A percentile compares a stretch with the other conserved stretches of the same genome.
Conservation (phyloP, 2,888 invertebrate species). For the Cancer borealis region DNA sequence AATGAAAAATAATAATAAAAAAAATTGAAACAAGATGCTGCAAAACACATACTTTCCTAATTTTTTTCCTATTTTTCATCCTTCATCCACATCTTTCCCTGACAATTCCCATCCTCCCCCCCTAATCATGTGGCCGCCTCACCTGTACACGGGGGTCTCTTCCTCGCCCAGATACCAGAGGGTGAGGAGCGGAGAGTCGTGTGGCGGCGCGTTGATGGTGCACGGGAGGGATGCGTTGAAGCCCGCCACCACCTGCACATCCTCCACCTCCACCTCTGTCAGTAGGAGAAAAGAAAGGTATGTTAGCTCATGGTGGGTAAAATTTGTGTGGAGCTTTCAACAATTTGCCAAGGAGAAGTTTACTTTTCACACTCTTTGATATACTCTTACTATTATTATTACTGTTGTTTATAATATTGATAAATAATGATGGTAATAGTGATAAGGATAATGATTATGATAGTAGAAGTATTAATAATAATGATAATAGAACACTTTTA, state of each 20-base stretch:
- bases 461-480: background rate
- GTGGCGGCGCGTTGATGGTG: conserved; percentile 71
- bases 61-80: background rate
- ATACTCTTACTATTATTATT: background rate
- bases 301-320: background rate
- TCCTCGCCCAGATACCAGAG: conserved; percentile 75
- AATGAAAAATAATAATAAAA: background rate
- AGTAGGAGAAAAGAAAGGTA: background rate
- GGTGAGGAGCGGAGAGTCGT: conserved; percentile 74
- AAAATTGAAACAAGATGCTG: background rate
- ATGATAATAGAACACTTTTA: background rate
- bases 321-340: conserved; percentile 13
- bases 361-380: background rate
- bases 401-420: background rate
- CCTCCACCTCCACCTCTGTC: conserved; percentile 61
- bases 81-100: background rate
- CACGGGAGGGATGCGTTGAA: conserved; percentile 75
- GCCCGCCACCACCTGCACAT: conserved; percentile 73
- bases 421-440: background rate
- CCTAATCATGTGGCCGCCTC: background rate
- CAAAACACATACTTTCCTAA: background rate
- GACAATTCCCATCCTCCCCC: background rate
- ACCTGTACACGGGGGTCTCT: conserved; percentile 76
- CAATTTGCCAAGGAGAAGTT: background rate
- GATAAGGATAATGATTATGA: too few relatives aligned